Percentiles rank a stretch among this genome's conserved stretches.
These are phyloP conservation scores for Perccottus glenii DNA, from an alignment of 2,113 vertebrate genomes.

Conservation along the genomic window DNA sequence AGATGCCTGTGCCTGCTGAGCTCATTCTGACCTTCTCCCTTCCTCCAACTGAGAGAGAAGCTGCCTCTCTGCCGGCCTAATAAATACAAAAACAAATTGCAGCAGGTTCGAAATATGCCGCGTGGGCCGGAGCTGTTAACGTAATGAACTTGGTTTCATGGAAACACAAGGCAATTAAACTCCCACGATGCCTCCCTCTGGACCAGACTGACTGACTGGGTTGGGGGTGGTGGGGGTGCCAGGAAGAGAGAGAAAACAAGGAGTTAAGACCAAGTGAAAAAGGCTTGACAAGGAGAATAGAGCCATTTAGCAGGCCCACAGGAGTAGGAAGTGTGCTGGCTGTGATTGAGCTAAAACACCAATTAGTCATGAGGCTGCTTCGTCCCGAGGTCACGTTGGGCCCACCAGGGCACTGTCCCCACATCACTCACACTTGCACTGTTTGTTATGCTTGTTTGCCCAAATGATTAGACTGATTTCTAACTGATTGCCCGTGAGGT, in stretches of 20 bases:
- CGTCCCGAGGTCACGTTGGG: constrained; percentile 48
- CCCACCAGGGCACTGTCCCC: constrained; percentile 30
- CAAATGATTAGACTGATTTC: constrained; percentile 65
- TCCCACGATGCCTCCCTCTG: constrained; percentile 75
- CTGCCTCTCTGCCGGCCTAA: constrained; percentile 60
- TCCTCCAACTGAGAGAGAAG: constrained; percentile 49
- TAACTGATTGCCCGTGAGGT: constrained; percentile 56
- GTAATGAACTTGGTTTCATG: constrained; percentile 77
- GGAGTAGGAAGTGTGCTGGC: constrained; percentile 73
- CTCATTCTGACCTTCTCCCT: constrained; percentile 69
- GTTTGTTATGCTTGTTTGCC: constrained; percentile 71
- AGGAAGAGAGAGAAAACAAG: constrained; percentile 29
- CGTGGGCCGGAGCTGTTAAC: constrained; percentile 76
- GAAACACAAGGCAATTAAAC: constrained; percentile 82
- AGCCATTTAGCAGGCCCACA: constrained; percentile 69
- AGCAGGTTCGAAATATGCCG: constrained; percentile 79
- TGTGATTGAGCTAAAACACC: constrained; percentile 68
- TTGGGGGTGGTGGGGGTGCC: constrained; percentile 14
- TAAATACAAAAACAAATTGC: constrained; percentile 81
- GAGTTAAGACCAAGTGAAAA: background rate
- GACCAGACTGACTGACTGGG: constrained; percentile 58
- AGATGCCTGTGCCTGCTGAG: constrained; percentile 53
- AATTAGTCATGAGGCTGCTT: constrained; percentile 67
- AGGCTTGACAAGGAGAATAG: constrained; percentile 61
- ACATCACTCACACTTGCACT: constrained; percentile 67